These are phyloP conservation scores for Daktulosphaira vitifoliae DNA, from an alignment of 1,140 invertebrate genomes.

Conservation along the genomic window DNA sequence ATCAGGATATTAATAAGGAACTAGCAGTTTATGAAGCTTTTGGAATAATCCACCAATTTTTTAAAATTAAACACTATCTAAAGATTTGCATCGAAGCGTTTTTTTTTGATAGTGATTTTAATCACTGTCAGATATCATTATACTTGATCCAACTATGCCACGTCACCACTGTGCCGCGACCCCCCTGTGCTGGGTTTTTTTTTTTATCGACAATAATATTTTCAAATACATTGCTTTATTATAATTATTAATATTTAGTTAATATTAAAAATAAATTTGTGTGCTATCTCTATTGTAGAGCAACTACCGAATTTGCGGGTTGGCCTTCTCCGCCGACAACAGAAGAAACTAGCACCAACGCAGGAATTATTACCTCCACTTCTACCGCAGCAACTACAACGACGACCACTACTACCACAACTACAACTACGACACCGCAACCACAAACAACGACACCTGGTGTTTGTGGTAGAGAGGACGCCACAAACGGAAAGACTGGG, in stretches of 20 bases:
- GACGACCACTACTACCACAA: conserved; percentile 63
- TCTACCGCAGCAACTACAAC: conserved; percentile 44
- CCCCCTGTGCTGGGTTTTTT: no score
- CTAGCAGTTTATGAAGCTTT: no score
- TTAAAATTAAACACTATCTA: no score
- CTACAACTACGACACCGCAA: conserved; percentile 62
- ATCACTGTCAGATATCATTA: no score
- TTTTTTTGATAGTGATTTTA: no score
- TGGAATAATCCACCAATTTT: no score
- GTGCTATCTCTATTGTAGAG: conserved; percentile 48
- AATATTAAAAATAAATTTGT: conserved; percentile 2
- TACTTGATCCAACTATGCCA: no score
- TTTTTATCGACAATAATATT: no score
- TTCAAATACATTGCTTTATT: background rate
- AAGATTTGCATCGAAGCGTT: no score
- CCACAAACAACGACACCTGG: conserved; percentile 69
- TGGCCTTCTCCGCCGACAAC: conserved; percentile 78
- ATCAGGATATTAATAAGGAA: no score
- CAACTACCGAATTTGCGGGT: conserved; percentile 77
- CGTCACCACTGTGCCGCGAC: no score
- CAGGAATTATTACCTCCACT: conserved; percentile 42
- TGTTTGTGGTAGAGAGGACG: conserved; percentile 48
- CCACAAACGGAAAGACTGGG: conserved; percentile 42
- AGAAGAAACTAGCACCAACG: conserved; percentile 52
- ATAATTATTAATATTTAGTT: background rate